Evolutionary conservation across 2,797 vertebrate species (phyloP), one percentile per base, ranked within the genome.

Genomic region (Cichlasoma orientale): DNA sequence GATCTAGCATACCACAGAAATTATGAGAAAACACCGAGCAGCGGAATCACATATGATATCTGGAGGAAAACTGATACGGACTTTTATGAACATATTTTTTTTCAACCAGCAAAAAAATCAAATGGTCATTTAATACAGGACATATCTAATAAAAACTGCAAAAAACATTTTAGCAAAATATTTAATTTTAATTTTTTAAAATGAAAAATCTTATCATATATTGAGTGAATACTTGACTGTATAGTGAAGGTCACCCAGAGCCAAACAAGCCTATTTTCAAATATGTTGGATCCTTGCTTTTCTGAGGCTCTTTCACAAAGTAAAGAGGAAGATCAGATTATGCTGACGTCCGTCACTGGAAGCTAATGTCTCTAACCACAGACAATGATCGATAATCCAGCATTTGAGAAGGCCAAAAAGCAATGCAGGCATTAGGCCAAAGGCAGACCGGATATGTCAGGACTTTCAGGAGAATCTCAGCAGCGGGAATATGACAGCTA

Each of bases 321-420:
- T 80, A 75, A 80, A 83, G 78, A 53, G 74, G 25, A 25, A 57
- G 89, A 93, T 94, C 89, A 70, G 71, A 92, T 95, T 93, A 82
- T 94, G 93, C 93, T 94, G 93, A 95, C 85, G 75, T 84, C 77
- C 47, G 71, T 87, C 82, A 77, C 68, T 21, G 74, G 70, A 79
- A 73, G 75, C 66, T 82, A 76, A 87, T 71, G 82, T 88, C 81
- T 92, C 86, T 77, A 74, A 89, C 83, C 88, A 82, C 89, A 89
- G 88, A 81, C 78, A 23, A 9, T 77, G 86, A 92, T 93, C 93
- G 54, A 94, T 94, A 87, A 89, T 74, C 55, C 55, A 21, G 87
- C 47, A 83, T 84, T 55, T 19, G 84, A 90, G 87, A 88, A 6
- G 41, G 25, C 47, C 55, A 56, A 84, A 82, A 72, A 90, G 83